Conservation (phyloP, 2,797 vertebrate species). For the Centropyge bicolor region DNA sequence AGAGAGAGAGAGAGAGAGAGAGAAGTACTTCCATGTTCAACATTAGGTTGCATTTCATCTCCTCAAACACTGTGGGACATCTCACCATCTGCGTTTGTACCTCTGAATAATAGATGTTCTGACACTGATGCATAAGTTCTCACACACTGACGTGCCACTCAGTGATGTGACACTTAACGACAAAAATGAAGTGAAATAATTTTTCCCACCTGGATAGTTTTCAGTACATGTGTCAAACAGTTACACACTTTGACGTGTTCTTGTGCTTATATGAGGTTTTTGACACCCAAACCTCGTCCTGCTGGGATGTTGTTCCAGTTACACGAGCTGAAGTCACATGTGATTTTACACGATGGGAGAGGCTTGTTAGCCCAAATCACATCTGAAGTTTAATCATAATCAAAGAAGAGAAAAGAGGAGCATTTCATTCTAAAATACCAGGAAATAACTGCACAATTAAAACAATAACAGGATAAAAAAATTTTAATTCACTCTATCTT, state of each 20-base stretch:
- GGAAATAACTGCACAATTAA: neutral
- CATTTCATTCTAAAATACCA: neutral
- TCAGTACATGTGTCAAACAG: slow-evolving; percentile 11
- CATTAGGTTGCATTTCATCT: slow-evolving; percentile 53
- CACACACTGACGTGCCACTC: slow-evolving; percentile 20
- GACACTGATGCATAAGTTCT: slow-evolving; percentile 23
- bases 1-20: slow-evolving; percentile 8
- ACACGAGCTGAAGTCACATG: neutral
- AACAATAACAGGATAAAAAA: neutral
- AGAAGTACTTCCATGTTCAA: slow-evolving; percentile 37
- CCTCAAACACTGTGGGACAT: slow-evolving; percentile 31
- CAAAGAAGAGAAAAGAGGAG: no score
- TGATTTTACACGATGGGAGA: no score
- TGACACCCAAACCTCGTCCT: neutral
- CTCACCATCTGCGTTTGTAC: slow-evolving; percentile 59
- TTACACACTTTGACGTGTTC: neutral
- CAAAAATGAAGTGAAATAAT: slow-evolving; percentile 29
- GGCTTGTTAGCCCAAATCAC: no score
- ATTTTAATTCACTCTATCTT: no score
- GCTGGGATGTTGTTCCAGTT: neutral
- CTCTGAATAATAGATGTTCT: slow-evolving; percentile 67
- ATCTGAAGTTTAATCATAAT: no score
- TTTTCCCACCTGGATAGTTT: slow-evolving; percentile 7
- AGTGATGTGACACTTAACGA: slow-evolving; percentile 33
- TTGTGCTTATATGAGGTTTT: neutral